Evolutionary conservation across 1,140 invertebrate genomes (phyloP), one percentile per base, ranked within the genome.

Genomic region (Elymnias hypermnestra): DNA sequence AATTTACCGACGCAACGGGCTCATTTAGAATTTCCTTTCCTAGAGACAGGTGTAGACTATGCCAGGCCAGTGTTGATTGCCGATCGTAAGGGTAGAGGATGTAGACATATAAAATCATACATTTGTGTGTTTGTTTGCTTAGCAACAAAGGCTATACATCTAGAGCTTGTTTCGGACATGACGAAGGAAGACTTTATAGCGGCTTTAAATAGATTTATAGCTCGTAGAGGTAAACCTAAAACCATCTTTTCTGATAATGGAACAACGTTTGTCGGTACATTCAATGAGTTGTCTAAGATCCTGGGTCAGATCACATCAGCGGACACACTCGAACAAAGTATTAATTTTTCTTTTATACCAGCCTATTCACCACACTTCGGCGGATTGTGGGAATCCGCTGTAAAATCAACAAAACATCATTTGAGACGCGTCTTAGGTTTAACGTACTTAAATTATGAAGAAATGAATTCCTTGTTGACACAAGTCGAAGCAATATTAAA

Each of bases 401-500:
- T 72, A 0, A 66, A 64, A 48, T 63, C 55, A 1, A 15, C 38
- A 2, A 72, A 69, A 33, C 39, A 59, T 23, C 59, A 73, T 40
- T 13, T 73, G 1, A 46, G 37, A 23, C 23, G 59, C 0, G 28
- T 60, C 1, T 15, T 63, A 37, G 13, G 26, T 9, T 17, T 42
- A 5, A 49, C 60, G 0, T 36, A 56, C 31, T 43, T 59, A 5
- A 69, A 56, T n/a, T 74, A 46, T 23, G 72, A 78, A 43, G 65
- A 83, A 52, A 55, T 81, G 23, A 9, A 36, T n/a, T 78, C 75
- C 5, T 46, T 64, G 3, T 19, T 72, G 3, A 37, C 29, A 22
- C 60, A 70, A 21, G 46, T 79, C 5, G 73, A 79, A 40, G 62
- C 63, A 0, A 42, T 61, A 5, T 31, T 79, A 2, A 83, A 74